Percentiles rank a stretch among this genome's conserved stretches.
phyloP scores from a whole-genome alignment of 2,888 invertebrate genomes.

The Melieria picta region DNA sequence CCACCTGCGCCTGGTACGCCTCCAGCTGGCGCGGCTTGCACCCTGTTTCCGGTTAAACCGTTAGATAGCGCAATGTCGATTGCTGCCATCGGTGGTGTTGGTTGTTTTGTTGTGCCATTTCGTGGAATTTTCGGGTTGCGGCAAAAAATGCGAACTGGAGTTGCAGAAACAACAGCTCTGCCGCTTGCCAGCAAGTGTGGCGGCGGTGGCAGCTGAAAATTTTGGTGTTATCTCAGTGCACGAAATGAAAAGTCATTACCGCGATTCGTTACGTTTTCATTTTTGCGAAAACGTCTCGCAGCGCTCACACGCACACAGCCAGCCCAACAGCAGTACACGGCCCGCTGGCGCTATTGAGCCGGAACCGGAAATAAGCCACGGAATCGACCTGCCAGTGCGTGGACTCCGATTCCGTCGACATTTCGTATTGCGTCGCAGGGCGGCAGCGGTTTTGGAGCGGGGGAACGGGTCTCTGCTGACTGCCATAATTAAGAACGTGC shows the following conservation, averaged over 20 bases:
- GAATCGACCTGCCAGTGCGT: not conserved
- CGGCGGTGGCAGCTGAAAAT: conserved; percentile 34
- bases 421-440: not conserved
- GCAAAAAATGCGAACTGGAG: not conserved
- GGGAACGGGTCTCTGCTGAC: conserved; percentile 4
- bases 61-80: conserved; percentile 47
- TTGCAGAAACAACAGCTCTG: too few relatives aligned
- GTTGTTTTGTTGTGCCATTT: conserved; percentile 33
- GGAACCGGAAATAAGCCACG: conserved; percentile 28
- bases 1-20: conserved; percentile 3
- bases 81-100: conserved; percentile 42
- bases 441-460: not conserved
- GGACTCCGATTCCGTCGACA: not conserved
- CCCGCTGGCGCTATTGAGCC: conserved; percentile 11
- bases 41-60: conserved; percentile 14
- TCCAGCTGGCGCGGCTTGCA: conserved; percentile 28
- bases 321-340: not conserved
- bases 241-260: conserved; percentile 61
- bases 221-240: conserved; percentile 49
- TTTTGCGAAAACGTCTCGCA: not conserved
- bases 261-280: conserved; percentile 45
- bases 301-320: not conserved
- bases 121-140: not conserved
- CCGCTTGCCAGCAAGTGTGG: not conserved
- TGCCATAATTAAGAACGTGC: conserved; percentile 32